A percentile compares a stretch with the other conserved stretches of the same genome.
Conservation (phyloP, 2,113 vertebrate species). For the Lagopus leucura region DNA sequence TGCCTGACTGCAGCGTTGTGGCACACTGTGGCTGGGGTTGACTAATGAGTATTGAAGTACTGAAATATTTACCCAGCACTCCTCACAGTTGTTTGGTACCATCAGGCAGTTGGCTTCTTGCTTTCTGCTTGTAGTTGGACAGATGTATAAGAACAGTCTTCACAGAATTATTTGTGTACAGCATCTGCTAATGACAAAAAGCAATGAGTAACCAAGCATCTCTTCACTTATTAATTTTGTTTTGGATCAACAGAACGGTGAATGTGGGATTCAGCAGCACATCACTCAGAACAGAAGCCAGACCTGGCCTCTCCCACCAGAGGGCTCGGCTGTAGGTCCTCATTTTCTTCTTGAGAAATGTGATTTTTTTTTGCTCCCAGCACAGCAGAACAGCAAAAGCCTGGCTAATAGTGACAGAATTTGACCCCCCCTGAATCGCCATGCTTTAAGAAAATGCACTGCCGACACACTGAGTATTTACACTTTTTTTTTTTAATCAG, state of each 20-base stretch:
- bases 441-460: background rate
- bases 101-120: conserved; percentile 7
- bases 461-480: background rate
- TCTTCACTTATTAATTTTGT: background rate
- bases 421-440: background rate
- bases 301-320: background rate
- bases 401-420: background rate
- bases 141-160: background rate
- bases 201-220: background rate
- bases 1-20: background rate
- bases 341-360: background rate
- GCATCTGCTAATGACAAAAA: background rate
- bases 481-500: background rate
- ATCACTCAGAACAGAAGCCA: background rate
- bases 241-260: background rate
- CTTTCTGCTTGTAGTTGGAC: background rate
- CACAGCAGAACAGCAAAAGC: accelerated
- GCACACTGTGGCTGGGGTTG: background rate
- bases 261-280: background rate
- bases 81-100: background rate
- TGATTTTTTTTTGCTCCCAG: background rate
- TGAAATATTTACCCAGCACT: conserved; percentile 18
- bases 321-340: background rate
- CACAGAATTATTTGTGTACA: background rate
- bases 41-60: background rate